Evolutionary conservation across 2,113 vertebrate genomes (phyloP).

Genomic region (Neotoma lepida): DNA sequence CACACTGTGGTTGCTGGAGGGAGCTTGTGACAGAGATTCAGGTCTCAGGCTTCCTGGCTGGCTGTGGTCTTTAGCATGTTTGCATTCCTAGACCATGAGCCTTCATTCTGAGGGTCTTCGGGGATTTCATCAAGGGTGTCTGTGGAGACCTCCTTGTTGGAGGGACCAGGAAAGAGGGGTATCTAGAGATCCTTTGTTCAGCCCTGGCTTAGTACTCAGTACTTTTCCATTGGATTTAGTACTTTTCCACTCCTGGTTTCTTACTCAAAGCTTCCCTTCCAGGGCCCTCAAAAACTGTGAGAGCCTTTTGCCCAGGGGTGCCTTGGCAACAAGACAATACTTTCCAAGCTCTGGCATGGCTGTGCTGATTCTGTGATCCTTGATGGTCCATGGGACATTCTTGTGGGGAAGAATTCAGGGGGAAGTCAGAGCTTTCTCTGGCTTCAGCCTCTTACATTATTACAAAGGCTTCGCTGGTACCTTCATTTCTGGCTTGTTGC

Average conservation of each 20-base stretch:
- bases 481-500: constrained; percentile 1
- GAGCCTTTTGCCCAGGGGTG: not conserved
- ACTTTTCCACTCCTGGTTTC: constrained; percentile 14
- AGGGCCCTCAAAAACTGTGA: not conserved
- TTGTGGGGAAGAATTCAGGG: not conserved
- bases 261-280: not conserved
- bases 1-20: not conserved
- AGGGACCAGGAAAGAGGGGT: not conserved
- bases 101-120: not conserved
- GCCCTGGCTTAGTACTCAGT: not conserved
- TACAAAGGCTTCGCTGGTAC: not conserved
- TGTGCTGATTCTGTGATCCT: not conserved
- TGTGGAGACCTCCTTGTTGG: not conserved
- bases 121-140: not conserved
- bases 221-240: constrained; percentile 9
- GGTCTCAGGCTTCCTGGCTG: not conserved
- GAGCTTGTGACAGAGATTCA: not conserved
- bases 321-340: not conserved
- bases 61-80: not conserved
- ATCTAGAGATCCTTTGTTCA: not conserved
- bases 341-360: not conserved
- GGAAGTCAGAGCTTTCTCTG: not conserved
- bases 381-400: not conserved
- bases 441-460: not conserved
- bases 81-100: not conserved